Evolutionary conservation across 37 sponge, comb jelly and placozoan genomes (phyloP).

Genomic region (Ianthella basta): DNA sequence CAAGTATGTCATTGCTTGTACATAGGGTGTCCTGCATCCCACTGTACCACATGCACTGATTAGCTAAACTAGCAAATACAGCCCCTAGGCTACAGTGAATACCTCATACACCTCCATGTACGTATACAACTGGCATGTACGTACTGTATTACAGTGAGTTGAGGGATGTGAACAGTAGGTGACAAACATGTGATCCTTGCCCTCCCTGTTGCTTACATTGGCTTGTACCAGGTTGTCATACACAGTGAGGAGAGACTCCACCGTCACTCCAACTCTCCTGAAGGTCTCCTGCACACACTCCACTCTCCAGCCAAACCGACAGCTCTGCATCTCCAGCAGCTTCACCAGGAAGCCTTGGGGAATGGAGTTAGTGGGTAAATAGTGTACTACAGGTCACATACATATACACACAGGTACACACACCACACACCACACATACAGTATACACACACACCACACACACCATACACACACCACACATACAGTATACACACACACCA

Average conservation of each 20-base stretch:
- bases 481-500: neutral
- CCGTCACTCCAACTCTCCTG: constrained; percentile 64
- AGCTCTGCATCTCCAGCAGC: constrained; percentile 73
- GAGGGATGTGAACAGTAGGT: neutral
- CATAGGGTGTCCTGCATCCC: too few species aligned
- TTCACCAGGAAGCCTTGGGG: constrained; percentile 53
- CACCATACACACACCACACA: neutral
- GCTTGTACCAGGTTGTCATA: constrained; percentile 78
- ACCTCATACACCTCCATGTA: neutral
- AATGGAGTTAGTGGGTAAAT: neutral
- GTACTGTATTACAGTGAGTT: neutral
- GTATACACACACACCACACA: constrained; percentile 9
- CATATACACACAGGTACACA: constrained; percentile 44
- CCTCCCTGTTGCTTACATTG: constrained; percentile 36
- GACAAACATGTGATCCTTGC: neutral
- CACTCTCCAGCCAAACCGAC: constrained; percentile 53
- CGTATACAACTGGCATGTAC: neutral
- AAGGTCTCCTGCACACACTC: constrained; percentile 47
- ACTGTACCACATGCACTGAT: too few species aligned
- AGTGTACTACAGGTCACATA: constrained; percentile 34
- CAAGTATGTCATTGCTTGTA: too few species aligned
- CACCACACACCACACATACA: constrained; percentile 8
- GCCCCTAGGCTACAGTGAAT: neutral
- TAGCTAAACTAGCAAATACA: too few species aligned
- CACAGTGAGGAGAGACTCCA: constrained; percentile 50